Evolutionary conservation across 2,888 invertebrate genomes (phyloP).

Genomic region (Harpagoxenus sublaevis): DNA sequence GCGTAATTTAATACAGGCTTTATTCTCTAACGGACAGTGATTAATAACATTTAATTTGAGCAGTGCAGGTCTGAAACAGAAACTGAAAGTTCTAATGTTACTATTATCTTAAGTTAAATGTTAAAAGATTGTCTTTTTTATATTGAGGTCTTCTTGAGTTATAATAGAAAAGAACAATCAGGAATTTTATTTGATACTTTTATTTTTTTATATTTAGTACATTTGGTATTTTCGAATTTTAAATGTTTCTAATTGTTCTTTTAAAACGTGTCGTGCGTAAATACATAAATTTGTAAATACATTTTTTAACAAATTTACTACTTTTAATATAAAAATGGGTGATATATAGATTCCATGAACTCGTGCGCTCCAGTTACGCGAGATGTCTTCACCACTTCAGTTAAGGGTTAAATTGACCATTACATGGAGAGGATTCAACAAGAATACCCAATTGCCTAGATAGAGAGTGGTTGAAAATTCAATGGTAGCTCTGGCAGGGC

Average conservation of each 20-base stretch:
- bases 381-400: slow-evolving; percentile 31
- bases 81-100: background rate
- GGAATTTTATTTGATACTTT: background rate
- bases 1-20: background rate
- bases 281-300: background rate
- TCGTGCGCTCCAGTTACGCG: slow-evolving; percentile 30
- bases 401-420: slow-evolving; percentile 44
- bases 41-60: background rate
- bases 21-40: background rate
- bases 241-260: background rate
- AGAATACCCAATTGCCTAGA: slow-evolving; percentile 30
- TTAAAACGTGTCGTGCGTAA: background rate
- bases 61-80: background rate
- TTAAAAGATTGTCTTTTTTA: background rate
- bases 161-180: background rate
- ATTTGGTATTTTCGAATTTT: background rate
- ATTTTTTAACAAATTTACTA: slow-evolving; percentile 17
- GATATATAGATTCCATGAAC: background rate
- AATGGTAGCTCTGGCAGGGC: background rate
- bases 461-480: slow-evolving; percentile 8
- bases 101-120: slow-evolving; percentile 7
- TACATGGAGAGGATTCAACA: slow-evolving; percentile 29
- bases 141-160: background rate
- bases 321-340: background rate
- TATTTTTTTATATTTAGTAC: background rate